These are phyloP conservation scores for Silvanus unidentatus DNA, from an alignment of 2,888 invertebrate species.

Conservation along the genomic window DNA sequence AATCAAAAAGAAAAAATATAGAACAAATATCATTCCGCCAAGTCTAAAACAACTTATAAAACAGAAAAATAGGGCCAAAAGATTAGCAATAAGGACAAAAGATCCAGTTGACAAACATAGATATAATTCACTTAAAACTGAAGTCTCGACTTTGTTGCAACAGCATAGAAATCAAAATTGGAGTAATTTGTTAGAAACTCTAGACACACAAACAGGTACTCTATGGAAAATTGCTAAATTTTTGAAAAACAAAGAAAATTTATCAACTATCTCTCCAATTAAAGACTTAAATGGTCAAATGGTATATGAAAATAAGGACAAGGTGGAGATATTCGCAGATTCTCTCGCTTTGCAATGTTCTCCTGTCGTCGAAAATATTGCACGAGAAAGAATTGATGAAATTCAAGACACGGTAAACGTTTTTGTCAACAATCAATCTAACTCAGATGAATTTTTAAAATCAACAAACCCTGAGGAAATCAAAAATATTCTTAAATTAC, in stretches of 20 bases:
- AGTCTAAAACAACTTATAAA: background rate
- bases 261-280: background rate
- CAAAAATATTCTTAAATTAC: background rate
- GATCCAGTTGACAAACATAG: background rate
- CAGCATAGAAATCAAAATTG: background rate
- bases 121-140: background rate
- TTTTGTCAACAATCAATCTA: no score
- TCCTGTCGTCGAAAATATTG: background rate
- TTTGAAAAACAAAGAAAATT: background rate
- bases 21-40: constrained; percentile 2
- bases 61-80: constrained; percentile 2
- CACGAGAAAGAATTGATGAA: background rate
- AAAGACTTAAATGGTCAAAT: background rate
- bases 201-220: background rate
- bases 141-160: background rate
- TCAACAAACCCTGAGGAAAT: constrained; percentile 4
- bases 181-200: background rate
- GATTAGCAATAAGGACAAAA: background rate
- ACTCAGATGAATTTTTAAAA: no score
- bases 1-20: background rate
- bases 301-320: background rate
- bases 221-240: constrained; percentile 3
- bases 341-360: no score
- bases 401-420: no score
- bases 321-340: background rate